These are phyloP conservation scores for Hipposideros larvatus DNA, from an alignment of 2,797 vertebrate genomes.

Conservation along the genomic window DNA sequence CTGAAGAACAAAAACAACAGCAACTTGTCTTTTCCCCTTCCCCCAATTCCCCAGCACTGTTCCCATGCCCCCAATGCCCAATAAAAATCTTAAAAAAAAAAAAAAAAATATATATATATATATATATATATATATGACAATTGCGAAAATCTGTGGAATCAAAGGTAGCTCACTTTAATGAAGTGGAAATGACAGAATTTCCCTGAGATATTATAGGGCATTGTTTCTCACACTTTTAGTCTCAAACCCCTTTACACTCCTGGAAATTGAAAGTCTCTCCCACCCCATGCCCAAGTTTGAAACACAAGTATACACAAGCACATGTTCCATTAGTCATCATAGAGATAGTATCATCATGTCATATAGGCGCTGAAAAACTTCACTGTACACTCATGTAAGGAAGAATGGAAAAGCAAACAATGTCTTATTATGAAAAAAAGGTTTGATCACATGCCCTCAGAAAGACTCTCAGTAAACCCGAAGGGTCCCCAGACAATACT, in stretches of 20 bases:
- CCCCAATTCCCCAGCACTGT: no score
- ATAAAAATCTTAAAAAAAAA: no score
- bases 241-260: neutral
- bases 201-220: neutral
- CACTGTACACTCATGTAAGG: neutral
- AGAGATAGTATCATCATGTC: neutral
- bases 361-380: neutral
- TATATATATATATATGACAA: no score
- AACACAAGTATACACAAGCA: neutral
- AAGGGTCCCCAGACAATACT: neutral
- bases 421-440: neutral
- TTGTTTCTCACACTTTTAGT: neutral
- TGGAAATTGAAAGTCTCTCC: neutral
- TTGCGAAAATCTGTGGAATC: neutral
- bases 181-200: neutral
- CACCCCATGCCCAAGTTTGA: neutral
- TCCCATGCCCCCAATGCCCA: no score
- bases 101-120: no score
- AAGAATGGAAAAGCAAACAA: neutral
- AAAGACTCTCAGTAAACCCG: neutral
- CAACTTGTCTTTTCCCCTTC: no score
- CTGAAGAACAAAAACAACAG: no score
- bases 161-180: neutral
- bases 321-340: neutral
- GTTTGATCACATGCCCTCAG: neutral